A percentile compares a stretch with the other conserved stretches of the same genome.
These are phyloP conservation scores for Tinea trinotella DNA, from an alignment of 2,888 invertebrate genomes.

Conservation along the genomic window DNA sequence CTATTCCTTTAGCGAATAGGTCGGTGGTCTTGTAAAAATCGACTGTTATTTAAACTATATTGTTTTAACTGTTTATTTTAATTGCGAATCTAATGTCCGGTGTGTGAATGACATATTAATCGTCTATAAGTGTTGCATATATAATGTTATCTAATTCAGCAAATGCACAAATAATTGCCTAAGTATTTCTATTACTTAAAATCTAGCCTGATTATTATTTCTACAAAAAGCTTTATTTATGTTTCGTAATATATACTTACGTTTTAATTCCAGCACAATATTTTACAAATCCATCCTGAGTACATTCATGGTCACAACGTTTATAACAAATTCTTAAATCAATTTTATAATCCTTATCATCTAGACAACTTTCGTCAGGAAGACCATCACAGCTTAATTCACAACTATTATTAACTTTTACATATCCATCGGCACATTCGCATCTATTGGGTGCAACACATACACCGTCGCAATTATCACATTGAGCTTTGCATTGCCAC, in stretches of 20 bases:
- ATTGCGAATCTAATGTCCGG: not conserved
- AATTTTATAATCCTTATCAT: not conserved
- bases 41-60: not conserved
- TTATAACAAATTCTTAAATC: not conserved
- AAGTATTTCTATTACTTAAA: too few species aligned
- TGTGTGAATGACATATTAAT: too few species aligned
- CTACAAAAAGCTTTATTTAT: too few species aligned
- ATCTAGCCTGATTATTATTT: too few species aligned
- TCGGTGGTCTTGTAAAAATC: not conserved
- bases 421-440: slow-evolving; percentile 25
- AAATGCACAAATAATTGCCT: too few species aligned
- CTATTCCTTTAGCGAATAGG: slow-evolving; percentile 26
- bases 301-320: not conserved
- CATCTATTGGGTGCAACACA: slow-evolving; percentile 31
- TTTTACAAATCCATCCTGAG: not conserved
- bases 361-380: slow-evolving; percentile 22
- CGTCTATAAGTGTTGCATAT: too few species aligned
- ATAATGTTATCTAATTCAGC: too few species aligned
- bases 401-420: slow-evolving; percentile 25
- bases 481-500: slow-evolving; percentile 34
- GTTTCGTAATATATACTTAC: too few species aligned
- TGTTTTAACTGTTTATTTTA: not conserved
- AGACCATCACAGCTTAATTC: slow-evolving; percentile 26
- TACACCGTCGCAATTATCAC: slow-evolving; percentile 33
- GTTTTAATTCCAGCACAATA: not conserved